A percentile compares a stretch with the other conserved stretches of the same genome.
Evolutionary conservation across 2,113 vertebrate species (phyloP).

Genomic region (Micronycteris hirsuta): DNA sequence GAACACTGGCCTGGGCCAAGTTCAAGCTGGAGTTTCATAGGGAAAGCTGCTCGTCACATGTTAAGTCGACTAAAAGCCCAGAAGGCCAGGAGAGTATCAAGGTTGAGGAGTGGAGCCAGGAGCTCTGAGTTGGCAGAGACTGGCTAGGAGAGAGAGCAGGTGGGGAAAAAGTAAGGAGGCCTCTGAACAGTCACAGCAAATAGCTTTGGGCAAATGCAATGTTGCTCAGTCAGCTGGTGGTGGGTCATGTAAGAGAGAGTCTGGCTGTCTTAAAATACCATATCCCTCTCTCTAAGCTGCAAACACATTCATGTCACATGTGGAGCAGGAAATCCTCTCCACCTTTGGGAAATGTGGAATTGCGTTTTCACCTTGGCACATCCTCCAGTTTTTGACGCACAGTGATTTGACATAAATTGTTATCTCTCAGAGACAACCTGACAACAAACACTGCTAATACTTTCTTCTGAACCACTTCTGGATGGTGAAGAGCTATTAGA

Average conservation of each 20-base stretch:
- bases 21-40: neutral
- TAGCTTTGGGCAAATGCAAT: neutral
- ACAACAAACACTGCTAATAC: conserved; percentile 56
- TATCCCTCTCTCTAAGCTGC: neutral
- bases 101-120: neutral
- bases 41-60: neutral
- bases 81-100: neutral
- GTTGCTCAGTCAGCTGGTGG: neutral
- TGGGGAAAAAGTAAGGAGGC: neutral
- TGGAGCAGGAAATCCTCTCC: neutral
- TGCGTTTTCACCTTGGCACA: conserved; percentile 38
- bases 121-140: neutral
- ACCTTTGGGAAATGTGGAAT: conserved; percentile 13
- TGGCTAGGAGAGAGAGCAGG: neutral
- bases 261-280: neutral
- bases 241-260: neutral
- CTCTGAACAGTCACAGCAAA: neutral
- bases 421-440: conserved; percentile 51
- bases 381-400: conserved; percentile 13
- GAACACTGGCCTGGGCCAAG: neutral
- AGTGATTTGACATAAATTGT: conserved; percentile 61
- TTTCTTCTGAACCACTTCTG: conserved; percentile 9
- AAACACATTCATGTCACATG: neutral
- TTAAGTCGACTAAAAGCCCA: neutral
- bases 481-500: conserved; percentile 49